Base-by-base conservation (phyloP, 2,113 vertebrate species). In the Junco hyemalis region DNA sequence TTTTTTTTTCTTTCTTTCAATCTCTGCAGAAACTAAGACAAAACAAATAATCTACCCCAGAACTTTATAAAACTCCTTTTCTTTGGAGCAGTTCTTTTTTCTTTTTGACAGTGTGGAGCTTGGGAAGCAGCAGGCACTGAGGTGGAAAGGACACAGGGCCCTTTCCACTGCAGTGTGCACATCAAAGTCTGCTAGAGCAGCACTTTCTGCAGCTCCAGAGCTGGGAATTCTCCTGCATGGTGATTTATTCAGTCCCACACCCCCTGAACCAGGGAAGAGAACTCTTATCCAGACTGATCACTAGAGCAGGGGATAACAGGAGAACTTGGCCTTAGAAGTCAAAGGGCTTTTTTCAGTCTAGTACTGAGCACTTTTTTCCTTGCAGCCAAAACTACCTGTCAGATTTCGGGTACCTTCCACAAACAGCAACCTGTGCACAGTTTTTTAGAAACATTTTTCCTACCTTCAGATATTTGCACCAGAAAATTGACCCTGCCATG, bases 301-400 rank as follows among this genome's bases (percentile, higher is more conserved):
- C 7, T 15, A 50, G 70, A 26, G 77, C 11, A 59, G 53, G 86
- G 76, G 36, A 61, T 77, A 73, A 50, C 40, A 79, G 76, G 80
- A 91, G 73, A 68, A 63, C 85, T 78, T 82, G 65, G 87, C 81
- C 65, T 84, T 81, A 64, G 31, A 69, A 86, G 42, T 89, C 78
- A 87, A 96, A 87, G 87, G 96, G 93, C 93, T 96, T 94, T 85
- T 89, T 82, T 79, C 92, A 96, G 85, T 93, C 85, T 85, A 31
- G 70, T 85, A 56, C 87, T 91, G 95, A 94, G 90, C 36, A 81
- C 56, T 96, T 95, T 94, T 87, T 84, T 87, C 35, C 89, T 85
- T 63, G 78, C 89, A 95, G 92, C 68, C 81, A 65, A 44, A 93
- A 85, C 90, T 86, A 79, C 74, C 68, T 70, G 74, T 68, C 82